Evolutionary conservation across 2,888 invertebrate species (phyloP), one percentile per base, ranked within the genome.

Genomic region (Nemotelus pantherinus): DNA sequence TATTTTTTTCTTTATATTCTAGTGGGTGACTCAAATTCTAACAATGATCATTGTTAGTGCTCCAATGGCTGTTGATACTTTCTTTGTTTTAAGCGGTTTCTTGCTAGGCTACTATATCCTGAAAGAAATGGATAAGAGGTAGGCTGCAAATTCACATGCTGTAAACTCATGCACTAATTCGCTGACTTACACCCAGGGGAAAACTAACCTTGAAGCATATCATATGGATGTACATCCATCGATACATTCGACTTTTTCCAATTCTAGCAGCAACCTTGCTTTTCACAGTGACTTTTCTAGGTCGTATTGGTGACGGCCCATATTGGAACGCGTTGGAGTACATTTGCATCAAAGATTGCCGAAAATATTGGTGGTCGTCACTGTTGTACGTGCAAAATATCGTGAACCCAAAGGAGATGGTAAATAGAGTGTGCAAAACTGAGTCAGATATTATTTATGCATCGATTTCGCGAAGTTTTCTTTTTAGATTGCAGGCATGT

Each of bases 11-110:
- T 25, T 25, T 25, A 25, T 25, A 25, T 25, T 25, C 25, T 25
- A 25, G 25, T 25, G 25, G 25, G 25, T 25, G 25, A 25, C 25
- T 25, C 25, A 25, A 25, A 25, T 25, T 25, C 25, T 25, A 25
- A 25, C 55, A 3, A 25, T 55, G 41, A 9, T 50, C 43, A 43
- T 70, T 5, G 10, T 87, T 84, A 81, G 89, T 83, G 90, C 86
- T 81, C 81, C 89, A 0, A 85, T 90, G 5, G 89, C 90, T 1
- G 92, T 92, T 0, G 92, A 92, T 78, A 90, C 91, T 0, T 92
- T 92, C 84, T 91, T 92, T 82, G 84, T 90, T 43, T 84, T 92
- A 81, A 90, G 91, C 81, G 92, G 92, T 3, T 84, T 92, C 60
- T 84, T 92, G 0, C 88, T 89, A 77, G 87, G 89, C 74, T 85